These are phyloP conservation scores for Astropecten irregularis DNA, from an alignment of 53 echinoderm and acorn worm species.

Conservation along the genomic window DNA sequence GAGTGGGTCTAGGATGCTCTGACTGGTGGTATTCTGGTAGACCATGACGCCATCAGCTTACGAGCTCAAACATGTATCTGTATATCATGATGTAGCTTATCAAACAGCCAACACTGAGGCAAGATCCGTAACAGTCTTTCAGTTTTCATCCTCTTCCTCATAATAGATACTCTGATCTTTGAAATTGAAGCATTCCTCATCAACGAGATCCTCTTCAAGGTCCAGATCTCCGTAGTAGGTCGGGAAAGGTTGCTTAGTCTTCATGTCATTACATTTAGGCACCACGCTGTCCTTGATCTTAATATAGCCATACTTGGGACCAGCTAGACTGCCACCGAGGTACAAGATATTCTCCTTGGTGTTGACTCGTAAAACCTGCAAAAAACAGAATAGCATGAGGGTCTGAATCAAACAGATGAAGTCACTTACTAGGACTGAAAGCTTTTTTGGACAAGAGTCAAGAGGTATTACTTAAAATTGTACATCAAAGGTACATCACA, in stretches of 20 bases:
- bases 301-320: constrained; percentile 70
- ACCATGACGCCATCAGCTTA: too few species aligned
- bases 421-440: too few species aligned
- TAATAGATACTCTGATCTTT: constrained; percentile 70
- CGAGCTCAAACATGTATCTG: too few species aligned
- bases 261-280: background rate
- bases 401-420: too few species aligned
- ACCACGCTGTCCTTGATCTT: constrained; percentile 78
- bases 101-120: too few species aligned
- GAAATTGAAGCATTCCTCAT: constrained; percentile 63
- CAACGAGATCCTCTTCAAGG: constrained; percentile 74
- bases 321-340: constrained; percentile 69
- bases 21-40: too few species aligned
- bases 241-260: constrained; percentile 76
- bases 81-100: too few species aligned
- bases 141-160: constrained; percentile 71
- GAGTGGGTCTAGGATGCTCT: too few species aligned
- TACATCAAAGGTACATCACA: too few species aligned
- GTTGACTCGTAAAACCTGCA: constrained; percentile 84
- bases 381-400: too few species aligned
- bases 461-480: background rate
- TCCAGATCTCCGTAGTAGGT: constrained; percentile 73
- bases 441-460: too few species aligned
- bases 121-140: too few species aligned
- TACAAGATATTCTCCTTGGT: constrained; percentile 94